These are phyloP conservation scores for Calycopis cecrops DNA, from an alignment of 1,140 invertebrate species.

Conservation along the genomic window DNA sequence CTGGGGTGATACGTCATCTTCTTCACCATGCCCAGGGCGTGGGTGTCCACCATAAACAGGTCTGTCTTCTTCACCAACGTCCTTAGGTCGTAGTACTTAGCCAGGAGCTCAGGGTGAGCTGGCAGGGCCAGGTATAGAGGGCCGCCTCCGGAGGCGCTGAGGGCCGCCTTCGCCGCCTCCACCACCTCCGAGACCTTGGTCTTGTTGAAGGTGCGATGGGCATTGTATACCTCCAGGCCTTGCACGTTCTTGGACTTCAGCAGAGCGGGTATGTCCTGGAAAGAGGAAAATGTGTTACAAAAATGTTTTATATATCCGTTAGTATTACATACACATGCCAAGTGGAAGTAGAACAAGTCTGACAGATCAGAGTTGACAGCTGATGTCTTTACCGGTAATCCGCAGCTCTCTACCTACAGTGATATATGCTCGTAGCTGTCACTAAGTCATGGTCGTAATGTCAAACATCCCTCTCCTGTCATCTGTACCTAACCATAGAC, in stretches of 20 bases:
- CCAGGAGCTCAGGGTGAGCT: constrained; percentile 77
- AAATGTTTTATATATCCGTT: too few relatives aligned
- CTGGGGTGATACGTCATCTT: constrained; percentile 85
- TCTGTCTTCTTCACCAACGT: constrained; percentile 75
- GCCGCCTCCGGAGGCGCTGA: constrained; percentile 75
- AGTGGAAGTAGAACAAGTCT: too few relatives aligned
- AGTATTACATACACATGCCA: too few relatives aligned
- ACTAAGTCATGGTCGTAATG: too few relatives aligned
- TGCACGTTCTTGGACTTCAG: constrained; percentile 76
- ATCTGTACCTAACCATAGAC: too few relatives aligned
- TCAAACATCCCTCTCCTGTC: too few relatives aligned
- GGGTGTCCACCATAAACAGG: constrained; percentile 81
- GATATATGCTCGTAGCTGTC: too few relatives aligned
- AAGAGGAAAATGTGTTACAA: neutral
- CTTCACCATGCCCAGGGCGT: constrained; percentile 79
- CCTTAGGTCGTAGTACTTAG: constrained; percentile 83
- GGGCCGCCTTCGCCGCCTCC: constrained; percentile 74
- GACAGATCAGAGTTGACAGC: too few relatives aligned
- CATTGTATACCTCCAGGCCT: constrained; percentile 79
- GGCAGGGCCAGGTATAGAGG: constrained; percentile 78
- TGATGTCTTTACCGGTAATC: too few relatives aligned
- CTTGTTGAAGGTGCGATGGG: constrained; percentile 75
- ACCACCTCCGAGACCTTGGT: constrained; percentile 76
- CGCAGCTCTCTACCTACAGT: too few relatives aligned
- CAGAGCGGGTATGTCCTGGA: constrained; percentile 70